A percentile compares a stretch with the other conserved stretches of the same genome.
These are phyloP conservation scores for Sciaenops ocellatus DNA, from an alignment of 2,797 vertebrate species.

Conservation along the genomic window DNA sequence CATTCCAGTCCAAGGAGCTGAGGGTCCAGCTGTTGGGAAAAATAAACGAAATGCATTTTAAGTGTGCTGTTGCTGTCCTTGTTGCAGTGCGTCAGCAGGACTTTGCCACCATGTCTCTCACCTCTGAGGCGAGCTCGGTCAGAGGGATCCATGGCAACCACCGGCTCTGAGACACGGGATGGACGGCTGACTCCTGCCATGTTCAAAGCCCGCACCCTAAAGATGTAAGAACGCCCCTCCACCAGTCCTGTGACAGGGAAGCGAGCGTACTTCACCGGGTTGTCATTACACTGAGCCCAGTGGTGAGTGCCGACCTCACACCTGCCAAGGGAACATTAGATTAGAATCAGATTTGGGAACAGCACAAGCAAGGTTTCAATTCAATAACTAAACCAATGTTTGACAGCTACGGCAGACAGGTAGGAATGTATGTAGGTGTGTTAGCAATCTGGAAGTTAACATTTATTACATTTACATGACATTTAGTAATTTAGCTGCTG, in stretches of 20 bases:
- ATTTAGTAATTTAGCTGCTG: no score
- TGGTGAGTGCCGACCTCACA: conserved; percentile 94
- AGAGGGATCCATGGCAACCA: conserved; percentile 93
- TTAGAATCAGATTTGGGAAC: not conserved
- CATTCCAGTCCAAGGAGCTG: conserved; percentile 97
- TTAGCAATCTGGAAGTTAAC: no score
- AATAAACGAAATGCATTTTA: not conserved
- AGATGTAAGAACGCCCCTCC: conserved; percentile 94
- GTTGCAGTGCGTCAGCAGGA: not conserved
- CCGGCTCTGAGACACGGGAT: conserved; percentile 92
- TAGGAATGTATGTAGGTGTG: no score
- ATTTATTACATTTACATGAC: no score
- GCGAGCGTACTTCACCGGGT: conserved; percentile 95
- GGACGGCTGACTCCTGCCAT: conserved; percentile 90
- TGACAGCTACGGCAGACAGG: no score
- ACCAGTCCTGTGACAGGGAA: conserved; percentile 97
- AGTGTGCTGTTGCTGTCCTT: not conserved
- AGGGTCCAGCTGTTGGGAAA: conserved; percentile 88
- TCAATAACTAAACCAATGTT: no score
- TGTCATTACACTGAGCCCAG: conserved; percentile 98
- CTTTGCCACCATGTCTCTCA: conserved; percentile 63
- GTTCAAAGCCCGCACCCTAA: conserved; percentile 95
- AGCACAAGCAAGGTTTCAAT: not conserved
- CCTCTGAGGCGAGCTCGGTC: conserved; percentile 94
- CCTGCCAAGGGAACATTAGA: conserved; percentile 74